Conservation (phyloP, 2,888 invertebrate genomes). For the Tineola bisselliella region DNA sequence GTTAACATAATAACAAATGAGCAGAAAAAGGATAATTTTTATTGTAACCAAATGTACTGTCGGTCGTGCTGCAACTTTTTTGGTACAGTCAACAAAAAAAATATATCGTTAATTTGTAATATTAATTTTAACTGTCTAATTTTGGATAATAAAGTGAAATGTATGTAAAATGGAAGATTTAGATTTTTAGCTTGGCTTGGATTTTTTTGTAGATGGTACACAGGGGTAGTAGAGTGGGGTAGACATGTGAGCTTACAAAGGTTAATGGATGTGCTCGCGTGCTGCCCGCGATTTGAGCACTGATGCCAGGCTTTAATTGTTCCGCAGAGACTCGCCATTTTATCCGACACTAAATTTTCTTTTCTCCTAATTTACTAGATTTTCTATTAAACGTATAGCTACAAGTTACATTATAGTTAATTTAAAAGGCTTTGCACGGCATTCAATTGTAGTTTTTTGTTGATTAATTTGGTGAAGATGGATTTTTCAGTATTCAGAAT, state of each 20-base stretch:
- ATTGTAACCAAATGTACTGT: not conserved
- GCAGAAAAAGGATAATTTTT: not conserved
- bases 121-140: too few species aligned
- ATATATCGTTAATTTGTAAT: too few species aligned
- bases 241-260: conserved; percentile 12
- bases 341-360: not conserved
- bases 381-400: too few species aligned
- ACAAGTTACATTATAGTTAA: too few species aligned
- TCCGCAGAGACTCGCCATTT: not conserved
- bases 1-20: conserved; percentile 1
- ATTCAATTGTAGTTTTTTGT: too few species aligned
- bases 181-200: not conserved
- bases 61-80: not conserved
- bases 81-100: not conserved
- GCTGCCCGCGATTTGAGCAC: conserved; percentile 4
- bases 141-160: too few species aligned
- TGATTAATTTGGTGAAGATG: too few species aligned
- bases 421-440: too few species aligned
- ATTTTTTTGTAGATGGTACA: not conserved
- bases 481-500: too few species aligned
- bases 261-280: conserved; percentile 14
- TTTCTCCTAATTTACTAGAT: too few species aligned
- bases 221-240: not conserved
- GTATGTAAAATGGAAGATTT: too few species aligned
- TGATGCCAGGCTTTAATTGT: not conserved